Evolutionary conservation across 1,140 invertebrate genomes (phyloP), one percentile per base, ranked within the genome.

Genomic region (Bombus picipes): DNA sequence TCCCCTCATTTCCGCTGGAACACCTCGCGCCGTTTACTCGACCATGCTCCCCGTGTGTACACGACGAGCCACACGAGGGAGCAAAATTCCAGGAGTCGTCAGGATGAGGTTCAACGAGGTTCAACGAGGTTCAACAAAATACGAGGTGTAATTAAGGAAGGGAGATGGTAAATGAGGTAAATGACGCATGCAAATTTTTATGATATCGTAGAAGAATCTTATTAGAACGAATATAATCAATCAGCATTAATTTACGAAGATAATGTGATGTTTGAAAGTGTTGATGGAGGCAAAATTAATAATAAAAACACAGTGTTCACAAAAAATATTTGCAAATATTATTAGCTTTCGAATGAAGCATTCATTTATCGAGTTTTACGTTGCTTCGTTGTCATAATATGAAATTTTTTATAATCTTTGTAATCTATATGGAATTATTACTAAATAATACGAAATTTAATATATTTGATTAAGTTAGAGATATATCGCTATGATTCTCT

Each of bases 1-100:
- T 37, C 83, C 83, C 62, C 76, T 85, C 77, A 53, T 85, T 85
- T 85, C 62, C 76, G 83, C 66, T 80, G 83, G 76, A 85, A 73
- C 83, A 80, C 83, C 83, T 80, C 76, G 75, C 71, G 6, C 32
- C 53, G 75, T 84, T 84, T 84, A 78, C 82, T 34, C 37, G 74
- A 12, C 43, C n/a, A 15, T 9, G 1, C 53, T 53, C 28, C 22
- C 47, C 12, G 43, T 83, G 39, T 72, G 53, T 53, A 78, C 75
- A 47, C 76, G 39, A 18, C 4, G 22, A 62, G 57, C 41, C 39
- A 41, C 73, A 22, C 10, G 12, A 18, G 25, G 4, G 28, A 34
- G 22, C 83, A 22, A 72, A 79, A 79, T 72, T 84, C 32, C 13
- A 79, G 34, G 13, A 34, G 32, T 18, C 13, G 41, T 4, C 4